Conservation (phyloP, 2,113 vertebrate species). For the Rhinolophus ferrumequinum region DNA sequence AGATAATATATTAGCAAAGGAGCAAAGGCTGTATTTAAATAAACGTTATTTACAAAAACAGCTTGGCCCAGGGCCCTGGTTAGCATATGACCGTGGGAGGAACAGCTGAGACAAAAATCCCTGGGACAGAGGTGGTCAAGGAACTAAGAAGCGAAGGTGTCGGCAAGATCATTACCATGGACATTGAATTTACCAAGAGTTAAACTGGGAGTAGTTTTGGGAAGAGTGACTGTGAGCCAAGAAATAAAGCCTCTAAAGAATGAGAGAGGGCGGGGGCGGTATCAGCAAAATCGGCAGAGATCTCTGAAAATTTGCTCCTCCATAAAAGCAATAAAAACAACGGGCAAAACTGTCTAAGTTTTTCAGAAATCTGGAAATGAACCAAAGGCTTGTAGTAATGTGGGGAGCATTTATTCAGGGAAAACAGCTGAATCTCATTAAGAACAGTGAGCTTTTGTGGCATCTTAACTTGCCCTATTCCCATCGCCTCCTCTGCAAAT, state of each 20-base stretch:
- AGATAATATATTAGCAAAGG: not conserved
- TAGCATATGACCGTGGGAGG: not conserved
- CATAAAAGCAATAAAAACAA: not conserved
- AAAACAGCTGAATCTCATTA: not conserved
- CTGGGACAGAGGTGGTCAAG: not conserved
- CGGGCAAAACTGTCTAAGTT: not conserved
- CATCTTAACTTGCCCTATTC: not conserved
- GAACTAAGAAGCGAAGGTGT: not conserved
- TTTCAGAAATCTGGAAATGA: slow-evolving; percentile 27
- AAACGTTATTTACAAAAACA: not conserved
- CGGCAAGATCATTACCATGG: not conserved
- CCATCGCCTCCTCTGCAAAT: not conserved
- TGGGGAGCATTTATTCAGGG: not conserved
- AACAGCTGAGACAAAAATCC: not conserved
- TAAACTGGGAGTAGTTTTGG: not conserved
- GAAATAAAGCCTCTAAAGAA: not conserved
- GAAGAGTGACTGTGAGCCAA: not conserved
- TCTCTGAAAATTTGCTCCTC: slow-evolving; percentile 16
- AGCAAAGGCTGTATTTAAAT: not conserved
- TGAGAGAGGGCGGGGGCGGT: not conserved
- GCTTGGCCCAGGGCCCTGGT: not conserved
- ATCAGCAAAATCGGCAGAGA: not conserved
- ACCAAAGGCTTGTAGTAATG: not conserved
- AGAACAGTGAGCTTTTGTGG: not conserved
- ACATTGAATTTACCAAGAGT: not conserved